Base-by-base conservation (phyloP, 2,888 invertebrate genomes). In the Oligia latruncula region DNA sequence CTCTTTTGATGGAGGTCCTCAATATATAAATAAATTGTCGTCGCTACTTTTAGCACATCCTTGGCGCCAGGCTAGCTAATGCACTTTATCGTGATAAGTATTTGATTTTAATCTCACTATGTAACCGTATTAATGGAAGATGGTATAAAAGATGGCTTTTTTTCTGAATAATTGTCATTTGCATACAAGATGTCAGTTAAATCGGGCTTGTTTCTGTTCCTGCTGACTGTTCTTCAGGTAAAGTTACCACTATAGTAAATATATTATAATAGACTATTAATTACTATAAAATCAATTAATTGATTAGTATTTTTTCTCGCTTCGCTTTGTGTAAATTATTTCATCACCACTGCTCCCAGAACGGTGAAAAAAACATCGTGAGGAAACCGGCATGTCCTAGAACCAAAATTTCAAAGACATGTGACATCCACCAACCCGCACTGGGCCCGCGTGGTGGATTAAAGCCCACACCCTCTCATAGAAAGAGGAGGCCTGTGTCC, bases 171-270 rank as follows among this genome's bases (percentile, higher is more conserved):
- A 6, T 17, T 8, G 8, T 13, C 74, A 74, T n/a, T 74, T 17
- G 17, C 40, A 40, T 8, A n/a, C 6, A 74, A 67, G n/a, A 74
- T 68, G 68, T 74, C 55, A 20, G 15, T 15, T 43, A 43, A 67
- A 43, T 20, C 70, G 29, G 52, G 52, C 5, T 55, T 74, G 43
- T 43, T 66, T n/a, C 4, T 74, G 8, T 43, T n/a, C 6, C 6
- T 66, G 74, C 13, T 74, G n/a, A 8, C n/a, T 43, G 29, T 74
- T 43, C 20, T 68, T 9, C 52, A 68, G 74, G 68, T 74, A 73
- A 62, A 15, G 23, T 46, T 4, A 23, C 1, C 4, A 29, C 8
- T 15, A 15, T 35, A 43, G 9, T 6, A 43, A 35, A 35, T 35
- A 35, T 35, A 35, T 35, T 35, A 35, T 35, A 35, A 35, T 3